Evolutionary conservation across 2,797 vertebrate genomes (phyloP).

Genomic region (Oreochromis grahami): DNA sequence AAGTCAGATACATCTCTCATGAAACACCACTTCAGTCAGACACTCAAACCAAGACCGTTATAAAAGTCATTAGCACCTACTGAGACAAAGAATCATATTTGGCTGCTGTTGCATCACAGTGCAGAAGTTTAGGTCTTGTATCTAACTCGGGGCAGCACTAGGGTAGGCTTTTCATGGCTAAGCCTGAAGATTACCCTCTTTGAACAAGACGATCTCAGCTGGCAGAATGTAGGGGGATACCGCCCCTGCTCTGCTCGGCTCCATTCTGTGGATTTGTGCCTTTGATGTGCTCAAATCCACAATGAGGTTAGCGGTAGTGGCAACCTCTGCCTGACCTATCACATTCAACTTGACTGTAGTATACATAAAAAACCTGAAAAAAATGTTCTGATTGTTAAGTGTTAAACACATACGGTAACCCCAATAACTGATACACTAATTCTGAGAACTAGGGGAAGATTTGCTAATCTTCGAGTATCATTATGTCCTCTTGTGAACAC

Average conservation of each 20-base stretch:
- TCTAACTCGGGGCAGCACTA: slow-evolving; percentile 33
- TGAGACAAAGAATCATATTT: slow-evolving; percentile 7
- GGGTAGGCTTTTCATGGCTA: slow-evolving; percentile 64
- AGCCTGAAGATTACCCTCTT: slow-evolving; percentile 72
- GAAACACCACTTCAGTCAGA: background rate
- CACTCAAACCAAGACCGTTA: background rate
- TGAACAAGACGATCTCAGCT: slow-evolving; percentile 56
- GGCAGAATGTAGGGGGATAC: slow-evolving; percentile 49
- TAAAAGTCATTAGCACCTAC: slow-evolving; percentile 16
- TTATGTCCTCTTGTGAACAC: background rate
- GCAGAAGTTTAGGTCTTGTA: slow-evolving; percentile 37
- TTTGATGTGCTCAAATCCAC: slow-evolving; percentile 77
- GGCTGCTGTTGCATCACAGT: slow-evolving; percentile 52
- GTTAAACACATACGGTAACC: background rate
- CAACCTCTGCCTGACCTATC: slow-evolving; percentile 67
- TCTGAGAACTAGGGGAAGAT: background rate
- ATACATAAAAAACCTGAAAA: slow-evolving; percentile 5
- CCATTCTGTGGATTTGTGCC: slow-evolving; percentile 46
- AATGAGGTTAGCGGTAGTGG: slow-evolving; percentile 58
- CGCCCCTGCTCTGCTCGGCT: slow-evolving; percentile 35
- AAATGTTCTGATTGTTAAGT: background rate
- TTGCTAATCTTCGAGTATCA: background rate
- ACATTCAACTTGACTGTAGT: background rate
- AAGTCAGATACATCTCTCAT: background rate
- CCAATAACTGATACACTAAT: background rate